Percentiles rank a stretch among this genome's conserved stretches.
Conservation (phyloP, 2,113 vertebrate genomes). For the Melospiza georgiana region DNA sequence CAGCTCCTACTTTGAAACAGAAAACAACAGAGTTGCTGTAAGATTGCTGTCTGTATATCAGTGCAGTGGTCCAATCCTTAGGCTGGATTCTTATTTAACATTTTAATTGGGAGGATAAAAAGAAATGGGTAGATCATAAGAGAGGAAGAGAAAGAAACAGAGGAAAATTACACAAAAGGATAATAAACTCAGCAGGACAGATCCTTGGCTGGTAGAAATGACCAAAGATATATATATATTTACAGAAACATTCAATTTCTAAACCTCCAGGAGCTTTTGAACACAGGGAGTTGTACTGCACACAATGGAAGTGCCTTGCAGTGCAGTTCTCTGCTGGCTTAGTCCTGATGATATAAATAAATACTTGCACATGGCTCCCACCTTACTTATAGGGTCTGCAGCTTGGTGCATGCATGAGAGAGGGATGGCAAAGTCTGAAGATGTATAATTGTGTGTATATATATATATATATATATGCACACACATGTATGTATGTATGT, state of each 20-base stretch:
- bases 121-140: not conserved
- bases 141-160: not conserved
- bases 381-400: not conserved
- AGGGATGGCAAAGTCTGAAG: not conserved
- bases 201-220: not conserved
- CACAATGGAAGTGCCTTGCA: not conserved
- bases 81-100: not conserved
- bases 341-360: not conserved
- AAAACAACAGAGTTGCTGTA: not conserved
- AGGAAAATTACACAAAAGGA: not conserved
- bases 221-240: not conserved
- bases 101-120: conserved; percentile 18
- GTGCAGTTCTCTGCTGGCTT: not conserved
- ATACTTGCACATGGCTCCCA: not conserved
- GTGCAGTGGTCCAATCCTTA: not conserved
- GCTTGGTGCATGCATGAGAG: not conserved
- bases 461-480: no score
- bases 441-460: not conserved
- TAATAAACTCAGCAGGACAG: not conserved
- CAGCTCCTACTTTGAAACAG: not conserved
- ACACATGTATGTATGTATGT: not conserved
- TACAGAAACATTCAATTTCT: not conserved
- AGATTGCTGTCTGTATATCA: not conserved
- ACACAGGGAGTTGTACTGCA: not conserved
- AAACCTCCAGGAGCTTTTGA: not conserved